Percentiles rank a stretch among this genome's conserved stretches.
Conservation (phyloP, 23 tunicate species). For the Pegea sp. region DNA sequence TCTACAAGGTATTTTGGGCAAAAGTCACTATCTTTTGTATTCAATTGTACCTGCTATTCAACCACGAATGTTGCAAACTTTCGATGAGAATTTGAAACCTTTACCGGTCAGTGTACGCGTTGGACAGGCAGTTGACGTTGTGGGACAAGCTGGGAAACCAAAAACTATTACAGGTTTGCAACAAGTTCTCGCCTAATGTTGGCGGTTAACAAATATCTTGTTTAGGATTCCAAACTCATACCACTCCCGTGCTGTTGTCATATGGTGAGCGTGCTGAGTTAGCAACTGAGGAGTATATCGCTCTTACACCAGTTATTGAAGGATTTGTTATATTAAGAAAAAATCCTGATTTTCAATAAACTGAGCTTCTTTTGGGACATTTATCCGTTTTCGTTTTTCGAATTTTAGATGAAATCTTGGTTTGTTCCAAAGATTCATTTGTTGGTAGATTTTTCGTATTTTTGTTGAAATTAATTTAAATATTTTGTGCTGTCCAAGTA, state of each 20-base stretch:
- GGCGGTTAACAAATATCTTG: background rate
- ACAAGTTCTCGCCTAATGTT: background rate
- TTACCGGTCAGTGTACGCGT: conserved; percentile 86
- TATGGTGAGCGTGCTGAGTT: conserved; percentile 96
- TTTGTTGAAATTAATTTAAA: too few species aligned
- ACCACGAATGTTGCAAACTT: conserved; percentile 78
- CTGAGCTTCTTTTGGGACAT: too few species aligned
- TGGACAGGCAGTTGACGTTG: conserved; percentile 97
- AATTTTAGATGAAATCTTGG: too few species aligned
- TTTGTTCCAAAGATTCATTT: too few species aligned
- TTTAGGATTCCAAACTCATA: conserved; percentile 89
- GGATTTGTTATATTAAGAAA: conserved; percentile 86
- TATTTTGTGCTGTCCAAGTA: too few species aligned
- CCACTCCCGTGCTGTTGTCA: conserved; percentile 85
- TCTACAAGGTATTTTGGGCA: conserved; percentile 64
- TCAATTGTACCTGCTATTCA: conserved; percentile 89
- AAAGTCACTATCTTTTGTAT: conserved; percentile 78
- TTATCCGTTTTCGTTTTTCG: too few species aligned
- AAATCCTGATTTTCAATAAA: conserved; percentile 67
- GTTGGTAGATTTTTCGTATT: too few species aligned
- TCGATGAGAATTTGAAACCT: conserved; percentile 66
- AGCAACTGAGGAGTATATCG: conserved; percentile 89
- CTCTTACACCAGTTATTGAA: conserved; percentile 81
- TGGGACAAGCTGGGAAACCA: conserved; percentile 97
- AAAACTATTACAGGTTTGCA: conserved; percentile 81